Base-by-base conservation (phyloP, 2,888 invertebrate genomes). In the Gibbula magus region DNA sequence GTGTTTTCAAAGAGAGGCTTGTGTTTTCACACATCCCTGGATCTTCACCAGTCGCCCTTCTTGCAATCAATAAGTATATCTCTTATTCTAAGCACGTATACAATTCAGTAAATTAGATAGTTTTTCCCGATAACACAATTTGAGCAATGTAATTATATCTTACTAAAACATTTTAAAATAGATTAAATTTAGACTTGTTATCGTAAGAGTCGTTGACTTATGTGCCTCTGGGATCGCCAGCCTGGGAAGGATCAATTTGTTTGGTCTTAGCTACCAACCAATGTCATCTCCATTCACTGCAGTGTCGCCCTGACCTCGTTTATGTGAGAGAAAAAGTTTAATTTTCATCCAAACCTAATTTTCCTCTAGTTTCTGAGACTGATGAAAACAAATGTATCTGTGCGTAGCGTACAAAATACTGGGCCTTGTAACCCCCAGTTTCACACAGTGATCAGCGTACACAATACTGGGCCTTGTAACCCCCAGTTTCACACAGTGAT, bases 101-200 rank as follows among this genome's bases (percentile, higher is more conserved):
- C 70, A 70, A 35, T 70, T 70, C 35, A 70, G 70, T 70, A 70
- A 70, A 70, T 70, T 70, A 70, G 70, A 70, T 70, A 70, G 70
- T 70, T 70, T 70, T 70, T 70, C 70, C 20, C 70, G 39, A 70
- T 70, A 70, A 70, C 35, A 39, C 70, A 70, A 70, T 70, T 70
- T 70, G 39, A 39, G 32, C 70, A 70, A 70, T 70, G 70, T 70
- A 70, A 70, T 70, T 70, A 70, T 70, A 70, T 70, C 70, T 70
- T 70, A 70, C 70, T 70, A 70, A 70, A 70, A 70, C 70, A 70
- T 70, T 70, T 70, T 70, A 70, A 70, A 70, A 70, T 70, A 70
- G 70, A 70, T 70, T 70, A 70, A 70, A 70, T 70, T 70, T 70
- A 70, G 70, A 70, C 70, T 25, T 35, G 70, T 70, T 70, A 70